Base-by-base conservation (phyloP, 2,113 vertebrate species). In the Spilogale gracilis region DNA sequence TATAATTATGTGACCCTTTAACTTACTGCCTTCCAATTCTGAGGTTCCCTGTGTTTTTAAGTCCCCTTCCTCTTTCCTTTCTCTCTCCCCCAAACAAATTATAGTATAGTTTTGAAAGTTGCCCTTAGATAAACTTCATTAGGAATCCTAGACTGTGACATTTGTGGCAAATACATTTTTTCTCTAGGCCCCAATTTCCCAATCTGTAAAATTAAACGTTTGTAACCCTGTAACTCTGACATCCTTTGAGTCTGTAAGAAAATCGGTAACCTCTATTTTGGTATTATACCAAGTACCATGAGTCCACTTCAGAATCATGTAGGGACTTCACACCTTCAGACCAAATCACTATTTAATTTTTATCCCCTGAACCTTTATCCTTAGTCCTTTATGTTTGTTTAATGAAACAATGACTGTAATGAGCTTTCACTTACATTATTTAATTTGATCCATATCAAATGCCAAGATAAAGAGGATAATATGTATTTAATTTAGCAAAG, bases 111-210 rank as follows among this genome's bases (percentile, higher is more conserved):
- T 96, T 94, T 91, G 71, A 10, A 78, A 78, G 48, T 65, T 95
- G 58, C n/a, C 43, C 94, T 91, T 60, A 32, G 76, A 88, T 69
- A 32, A 60, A 80, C 43, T 92, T 67, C 23, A 86, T 81, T 86
- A 82, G 54, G 25, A 95, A 84, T 95, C 65, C 18, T 95, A 79
- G 52, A 10, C 65, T 91, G 12, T 94, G 9, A 81, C 17, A 88
- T 95, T 94, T 95, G 48, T 30, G 69, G 45, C 45, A 97, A 96
- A 4, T 88, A 38, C 4, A n/a, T 89, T 96, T 96, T 21, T 96
- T 91, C 84, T 92, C 52, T 76, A 56, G 88, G 2, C 74, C 61
- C 94, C 69, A 90, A 0, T 94, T 97, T 69, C 21, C 32, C 56
- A 92, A 17, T 73, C 52, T 89, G 2, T 88, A 71, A 94, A 92